Conservation (phyloP, 2,888 invertebrate species). For the Penaeus monodon region DNA sequence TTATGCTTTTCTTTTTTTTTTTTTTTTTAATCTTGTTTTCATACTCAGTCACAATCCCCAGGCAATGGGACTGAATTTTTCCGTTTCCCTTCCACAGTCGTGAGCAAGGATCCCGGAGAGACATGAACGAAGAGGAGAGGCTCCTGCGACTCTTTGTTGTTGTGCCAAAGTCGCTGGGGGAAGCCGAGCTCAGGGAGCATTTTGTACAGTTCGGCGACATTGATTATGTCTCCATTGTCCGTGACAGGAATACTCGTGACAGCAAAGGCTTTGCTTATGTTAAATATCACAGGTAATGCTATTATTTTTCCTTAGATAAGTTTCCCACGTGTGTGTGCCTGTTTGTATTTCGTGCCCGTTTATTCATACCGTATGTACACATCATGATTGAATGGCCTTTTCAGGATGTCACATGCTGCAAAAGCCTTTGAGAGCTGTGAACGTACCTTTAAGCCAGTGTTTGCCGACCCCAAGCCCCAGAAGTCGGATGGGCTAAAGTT, state of each 20-base stretch:
- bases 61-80: not conserved
- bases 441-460: conserved; percentile 85
- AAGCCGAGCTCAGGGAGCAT: conserved; percentile 73
- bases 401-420: conserved; percentile 86
- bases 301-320: no score
- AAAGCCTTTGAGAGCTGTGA: conserved; percentile 88
- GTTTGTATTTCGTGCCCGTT: not conserved
- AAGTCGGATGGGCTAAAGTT: conserved; percentile 67
- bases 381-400: conserved; percentile 37
- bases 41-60: no score
- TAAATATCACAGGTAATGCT: conserved; percentile 75
- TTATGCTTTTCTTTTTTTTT: no score
- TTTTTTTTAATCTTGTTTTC: not conserved
- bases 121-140: conserved; percentile 83
- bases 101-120: conserved; percentile 79
- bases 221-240: conserved; percentile 78
- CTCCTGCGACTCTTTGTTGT: conserved; percentile 87
- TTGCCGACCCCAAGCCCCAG: conserved; percentile 84
- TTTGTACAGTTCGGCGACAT: conserved; percentile 76
- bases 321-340: not conserved
- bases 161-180: conserved; percentile 81
- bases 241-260: conserved; percentile 77
- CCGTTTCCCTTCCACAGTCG: conserved; percentile 73
- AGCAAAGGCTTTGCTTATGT: conserved; percentile 83
- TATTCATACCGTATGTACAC: not conserved